Percentiles rank a stretch among this genome's conserved stretches.
Evolutionary conservation across 2,113 vertebrate species (phyloP).

Genomic region (Rafetus swinhoei): DNA sequence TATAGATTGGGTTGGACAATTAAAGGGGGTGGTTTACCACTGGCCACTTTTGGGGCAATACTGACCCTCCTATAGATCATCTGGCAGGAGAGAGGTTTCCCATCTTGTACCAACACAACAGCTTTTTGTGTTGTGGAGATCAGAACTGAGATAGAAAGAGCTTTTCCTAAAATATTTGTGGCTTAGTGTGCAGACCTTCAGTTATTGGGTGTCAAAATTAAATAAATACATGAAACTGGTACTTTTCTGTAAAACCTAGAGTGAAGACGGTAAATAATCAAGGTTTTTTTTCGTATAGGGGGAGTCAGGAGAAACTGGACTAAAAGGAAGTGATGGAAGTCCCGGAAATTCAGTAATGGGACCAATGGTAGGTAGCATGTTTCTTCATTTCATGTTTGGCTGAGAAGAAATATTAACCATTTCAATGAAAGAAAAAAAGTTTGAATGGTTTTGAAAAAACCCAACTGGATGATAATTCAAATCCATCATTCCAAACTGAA

Average conservation of each 20-base stretch:
- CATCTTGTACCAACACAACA: background rate
- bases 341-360: conserved; percentile 76
- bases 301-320: conserved; percentile 67
- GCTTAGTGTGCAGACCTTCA: background rate
- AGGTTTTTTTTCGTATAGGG: conserved; percentile 62
- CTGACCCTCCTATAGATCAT: background rate
- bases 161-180: background rate
- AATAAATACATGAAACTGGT: fast-evolving
- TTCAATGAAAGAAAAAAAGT: background rate
- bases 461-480: background rate
- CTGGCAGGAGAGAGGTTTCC: background rate
- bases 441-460: background rate
- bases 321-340: conserved; percentile 65
- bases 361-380: conserved; percentile 64
- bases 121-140: background rate
- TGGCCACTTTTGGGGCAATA: background rate
- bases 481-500: background rate
- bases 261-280: background rate
- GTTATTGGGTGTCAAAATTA: background rate
- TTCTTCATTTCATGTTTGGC: background rate
- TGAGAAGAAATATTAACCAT: background rate
- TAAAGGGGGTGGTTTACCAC: background rate
- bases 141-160: background rate
- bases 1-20: too few species aligned
- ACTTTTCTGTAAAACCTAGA: background rate